These are phyloP conservation scores for Heliothis virescens DNA, from an alignment of 1,140 invertebrate genomes.

Conservation along the genomic window DNA sequence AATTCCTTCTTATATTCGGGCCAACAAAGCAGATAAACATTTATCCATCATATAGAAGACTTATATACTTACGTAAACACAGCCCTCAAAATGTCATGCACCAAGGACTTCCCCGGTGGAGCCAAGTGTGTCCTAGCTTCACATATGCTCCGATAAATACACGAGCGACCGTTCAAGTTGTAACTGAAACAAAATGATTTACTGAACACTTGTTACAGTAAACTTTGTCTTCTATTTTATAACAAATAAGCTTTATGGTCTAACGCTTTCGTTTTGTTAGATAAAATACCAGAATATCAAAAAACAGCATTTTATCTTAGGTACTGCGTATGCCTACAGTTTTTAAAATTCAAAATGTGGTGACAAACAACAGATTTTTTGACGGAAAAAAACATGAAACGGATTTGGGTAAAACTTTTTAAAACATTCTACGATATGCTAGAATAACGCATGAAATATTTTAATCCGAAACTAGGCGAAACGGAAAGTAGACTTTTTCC, in stretches of 20 bases:
- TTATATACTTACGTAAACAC: conserved; percentile 87
- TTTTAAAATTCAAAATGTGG: no score
- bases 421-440: no score
- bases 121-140: conserved; percentile 88
- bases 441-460: no score
- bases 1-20: no score
- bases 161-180: conserved; percentile 88
- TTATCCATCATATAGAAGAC: not conserved
- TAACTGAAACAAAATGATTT: conserved; percentile 80
- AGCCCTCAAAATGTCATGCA: conserved; percentile 89
- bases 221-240: conserved; percentile 44
- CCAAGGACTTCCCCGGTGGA: conserved; percentile 87
- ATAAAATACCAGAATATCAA: not conserved
- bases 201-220: conserved; percentile 41
- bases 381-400: no score
- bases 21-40: no score
- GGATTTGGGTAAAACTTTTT: no score
- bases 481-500: no score
- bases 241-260: conserved; percentile 12
- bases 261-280: not conserved
- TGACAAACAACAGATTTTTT: no score
- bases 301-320: no score
- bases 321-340: no score
- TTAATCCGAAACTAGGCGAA: no score
- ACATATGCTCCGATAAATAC: conserved; percentile 89